Conservation (phyloP, 2,888 invertebrate species). For the Aphodius granarius region DNA sequence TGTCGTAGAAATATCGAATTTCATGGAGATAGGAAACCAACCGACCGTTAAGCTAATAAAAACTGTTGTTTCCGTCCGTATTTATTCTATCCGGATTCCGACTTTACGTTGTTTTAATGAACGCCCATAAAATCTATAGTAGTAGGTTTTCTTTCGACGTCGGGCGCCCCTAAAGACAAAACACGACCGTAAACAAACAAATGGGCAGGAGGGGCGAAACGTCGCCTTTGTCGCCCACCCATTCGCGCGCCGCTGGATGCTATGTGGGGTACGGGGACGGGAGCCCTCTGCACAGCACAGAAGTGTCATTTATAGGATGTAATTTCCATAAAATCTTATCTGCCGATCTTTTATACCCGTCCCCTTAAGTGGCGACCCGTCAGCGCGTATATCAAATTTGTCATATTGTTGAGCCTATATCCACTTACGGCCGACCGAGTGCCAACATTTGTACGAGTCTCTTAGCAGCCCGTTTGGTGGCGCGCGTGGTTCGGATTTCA, state of each 20-base stretch:
- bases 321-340: conserved; percentile 26
- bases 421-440: not conserved
- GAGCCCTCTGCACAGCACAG: conserved; percentile 12
- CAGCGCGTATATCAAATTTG: conserved; percentile 25
- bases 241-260: not conserved
- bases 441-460: not conserved
- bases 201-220: not conserved
- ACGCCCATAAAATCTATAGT: conserved; percentile 3
- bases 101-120: conserved; percentile 11
- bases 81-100: not conserved
- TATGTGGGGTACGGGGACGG: not conserved
- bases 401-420: conserved; percentile 12
- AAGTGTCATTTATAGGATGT: conserved; percentile 25
- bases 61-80: conserved; percentile 1
- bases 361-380: conserved; percentile 16
- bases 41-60: not conserved
- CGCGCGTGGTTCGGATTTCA: not conserved
- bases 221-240: not conserved
- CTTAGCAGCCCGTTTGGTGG: not conserved
- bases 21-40: not conserved
- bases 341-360: conserved; percentile 18
- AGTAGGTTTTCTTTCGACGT: not conserved
- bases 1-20: not conserved
- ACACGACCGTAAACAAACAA: not conserved
- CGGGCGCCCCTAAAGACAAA: not conserved